These are phyloP conservation scores for Candoia aspera DNA, from an alignment of 2,113 vertebrate genomes.

Conservation along the genomic window DNA sequence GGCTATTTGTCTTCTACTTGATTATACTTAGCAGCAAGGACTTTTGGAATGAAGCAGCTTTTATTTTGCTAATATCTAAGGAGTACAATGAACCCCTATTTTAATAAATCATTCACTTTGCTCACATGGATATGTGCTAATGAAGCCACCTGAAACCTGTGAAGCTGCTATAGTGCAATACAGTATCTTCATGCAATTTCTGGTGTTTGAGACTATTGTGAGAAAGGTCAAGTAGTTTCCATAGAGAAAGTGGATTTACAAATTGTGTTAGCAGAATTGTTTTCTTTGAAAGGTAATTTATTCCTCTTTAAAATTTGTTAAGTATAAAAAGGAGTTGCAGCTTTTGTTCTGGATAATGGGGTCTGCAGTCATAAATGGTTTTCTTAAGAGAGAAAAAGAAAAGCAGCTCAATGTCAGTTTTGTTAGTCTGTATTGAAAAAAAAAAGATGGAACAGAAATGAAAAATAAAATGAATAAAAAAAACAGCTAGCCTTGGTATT, in stretches of 20 bases:
- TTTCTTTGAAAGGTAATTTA: constrained; percentile 56
- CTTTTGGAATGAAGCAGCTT: constrained; percentile 45
- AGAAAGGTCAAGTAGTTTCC: constrained; percentile 60
- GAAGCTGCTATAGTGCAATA: constrained; percentile 39
- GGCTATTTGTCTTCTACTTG: constrained; percentile 42
- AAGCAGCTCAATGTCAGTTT: constrained; percentile 23
- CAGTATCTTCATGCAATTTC: constrained; percentile 45
- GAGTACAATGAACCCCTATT: constrained; percentile 32
- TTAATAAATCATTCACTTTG: constrained; percentile 50
- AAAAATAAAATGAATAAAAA: background rate
- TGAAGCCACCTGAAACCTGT: constrained; percentile 38
- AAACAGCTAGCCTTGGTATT: background rate
- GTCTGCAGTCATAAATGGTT: background rate
- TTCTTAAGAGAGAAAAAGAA: constrained; percentile 31
- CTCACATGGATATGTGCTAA: background rate
- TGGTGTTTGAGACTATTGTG: constrained; percentile 45
- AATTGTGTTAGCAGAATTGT: constrained; percentile 53
- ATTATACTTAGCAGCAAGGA: constrained; percentile 29
- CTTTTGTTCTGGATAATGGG: constrained; percentile 11
- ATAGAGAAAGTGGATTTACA: constrained; percentile 57
- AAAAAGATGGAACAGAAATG: too few relatives aligned
- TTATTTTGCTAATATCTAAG: constrained; percentile 45
- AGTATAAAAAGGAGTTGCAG: constrained; percentile 35
- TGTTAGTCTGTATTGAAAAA: background rate
- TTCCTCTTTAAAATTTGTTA: constrained; percentile 49